These are phyloP conservation scores for Bombus huntii DNA, from an alignment of 1,140 invertebrate genomes.

Conservation along the genomic window DNA sequence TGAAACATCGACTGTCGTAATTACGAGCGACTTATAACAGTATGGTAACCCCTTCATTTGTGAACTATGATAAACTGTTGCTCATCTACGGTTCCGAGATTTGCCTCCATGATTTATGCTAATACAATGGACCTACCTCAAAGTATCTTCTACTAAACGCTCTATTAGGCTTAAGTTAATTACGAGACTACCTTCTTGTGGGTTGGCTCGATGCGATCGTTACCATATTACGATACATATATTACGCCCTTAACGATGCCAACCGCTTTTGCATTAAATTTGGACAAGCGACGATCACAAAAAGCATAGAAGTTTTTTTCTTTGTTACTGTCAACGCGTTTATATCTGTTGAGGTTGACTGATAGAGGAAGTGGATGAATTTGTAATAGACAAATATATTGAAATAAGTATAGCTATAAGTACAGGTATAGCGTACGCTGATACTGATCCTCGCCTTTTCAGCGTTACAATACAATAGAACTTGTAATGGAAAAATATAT, in stretches of 20 bases:
- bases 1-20: conserved; percentile 45
- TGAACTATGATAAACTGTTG: conserved; percentile 69
- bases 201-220: conserved; percentile 53
- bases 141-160: conserved; percentile 68
- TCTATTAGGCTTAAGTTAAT: conserved; percentile 76
- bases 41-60: conserved; percentile 66
- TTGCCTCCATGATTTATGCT: conserved; percentile 73
- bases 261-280: conserved; percentile 31
- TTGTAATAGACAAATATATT: too few species aligned
- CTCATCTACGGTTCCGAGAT: conserved; percentile 58
- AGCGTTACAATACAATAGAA: too few species aligned
- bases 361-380: too few species aligned
- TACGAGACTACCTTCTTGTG: conserved; percentile 66
- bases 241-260: conserved; percentile 57
- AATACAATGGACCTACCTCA: conserved; percentile 70
- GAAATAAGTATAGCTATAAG: too few species aligned
- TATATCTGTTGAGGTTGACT: too few species aligned
- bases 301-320: too few species aligned
- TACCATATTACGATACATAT: conserved; percentile 66
- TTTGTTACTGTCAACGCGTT: too few species aligned
- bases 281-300: not conserved
- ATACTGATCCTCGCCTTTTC: too few species aligned
- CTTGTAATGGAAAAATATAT: too few species aligned
- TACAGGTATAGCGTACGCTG: fast-evolving
- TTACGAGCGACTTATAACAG: conserved; percentile 56